Evolutionary conservation across 2,888 invertebrate genomes (phyloP).

Genomic region (Melipona bicolor): DNA sequence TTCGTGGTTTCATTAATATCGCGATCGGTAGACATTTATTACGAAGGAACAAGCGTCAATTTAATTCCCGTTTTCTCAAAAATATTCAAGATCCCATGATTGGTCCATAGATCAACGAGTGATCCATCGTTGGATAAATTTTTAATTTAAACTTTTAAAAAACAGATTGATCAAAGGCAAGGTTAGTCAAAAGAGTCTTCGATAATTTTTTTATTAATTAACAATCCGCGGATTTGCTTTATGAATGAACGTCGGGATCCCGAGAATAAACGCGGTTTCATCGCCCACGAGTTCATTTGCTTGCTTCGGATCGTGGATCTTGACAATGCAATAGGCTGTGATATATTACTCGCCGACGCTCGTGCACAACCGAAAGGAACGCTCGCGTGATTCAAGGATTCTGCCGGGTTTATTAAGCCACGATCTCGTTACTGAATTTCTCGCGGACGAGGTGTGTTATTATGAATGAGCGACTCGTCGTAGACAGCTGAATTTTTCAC

Average conservation of each 20-base stretch:
- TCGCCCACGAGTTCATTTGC: neutral
- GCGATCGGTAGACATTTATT: neutral
- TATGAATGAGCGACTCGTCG: neutral
- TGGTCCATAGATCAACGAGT: neutral
- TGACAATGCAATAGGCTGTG: slow-evolving; percentile 14
- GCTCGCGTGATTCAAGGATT: neutral
- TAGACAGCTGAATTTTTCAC: neutral
- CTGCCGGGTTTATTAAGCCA: neutral
- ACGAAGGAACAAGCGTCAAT: neutral
- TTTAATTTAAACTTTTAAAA: neutral
- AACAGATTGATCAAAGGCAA: too few relatives aligned
- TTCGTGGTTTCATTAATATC: slow-evolving; percentile 35
- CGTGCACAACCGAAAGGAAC: neutral
- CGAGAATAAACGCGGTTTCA: neutral
- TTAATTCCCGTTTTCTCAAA: neutral
- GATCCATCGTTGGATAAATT: neutral
- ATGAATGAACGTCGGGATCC: neutral
- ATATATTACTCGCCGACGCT: slow-evolving; percentile 8
- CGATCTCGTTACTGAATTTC: slow-evolving; percentile 9
- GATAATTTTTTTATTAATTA: neutral
- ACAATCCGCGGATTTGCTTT: neutral
- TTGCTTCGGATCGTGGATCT: neutral
- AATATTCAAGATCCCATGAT: neutral
- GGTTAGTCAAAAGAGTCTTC: neutral
- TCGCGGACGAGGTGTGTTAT: neutral